Evolutionary conservation across 2,888 invertebrate species (phyloP).

Genomic region (Lasioglossum vierecki): DNA sequence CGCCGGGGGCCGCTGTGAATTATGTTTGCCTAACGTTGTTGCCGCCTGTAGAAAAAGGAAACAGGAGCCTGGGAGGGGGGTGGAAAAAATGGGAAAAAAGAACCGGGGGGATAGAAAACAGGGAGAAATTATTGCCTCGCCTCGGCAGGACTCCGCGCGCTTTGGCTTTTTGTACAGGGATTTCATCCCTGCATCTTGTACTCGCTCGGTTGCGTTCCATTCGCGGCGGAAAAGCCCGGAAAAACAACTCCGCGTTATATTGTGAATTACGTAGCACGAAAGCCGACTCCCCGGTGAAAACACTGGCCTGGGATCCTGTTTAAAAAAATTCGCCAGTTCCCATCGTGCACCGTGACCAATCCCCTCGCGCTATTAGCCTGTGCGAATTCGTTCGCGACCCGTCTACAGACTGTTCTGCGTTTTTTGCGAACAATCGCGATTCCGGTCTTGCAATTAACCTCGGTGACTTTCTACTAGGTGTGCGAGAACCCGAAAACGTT

Average conservation of each 20-base stretch:
- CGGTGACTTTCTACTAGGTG: neutral
- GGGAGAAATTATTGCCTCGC: neutral
- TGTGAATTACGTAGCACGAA: conserved; percentile 2
- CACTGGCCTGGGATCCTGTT: neutral
- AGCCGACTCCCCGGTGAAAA: neutral
- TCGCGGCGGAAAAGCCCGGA: conserved; percentile 9
- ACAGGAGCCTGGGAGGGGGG: neutral
- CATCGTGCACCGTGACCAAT: neutral
- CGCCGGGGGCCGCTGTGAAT: conserved; percentile 2
- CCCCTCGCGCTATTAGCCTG: neutral
- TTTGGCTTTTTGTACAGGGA: conserved; percentile 2
- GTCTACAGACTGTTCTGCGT: neutral
- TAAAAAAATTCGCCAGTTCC: neutral
- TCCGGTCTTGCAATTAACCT: neutral
- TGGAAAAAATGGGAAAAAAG: neutral
- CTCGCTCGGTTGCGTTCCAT: conserved; percentile 7
- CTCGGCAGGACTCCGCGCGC: neutral
- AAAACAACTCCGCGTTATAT: conserved; percentile 12
- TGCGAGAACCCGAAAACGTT: neutral
- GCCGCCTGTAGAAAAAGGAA: neutral
- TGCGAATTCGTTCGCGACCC: neutral
- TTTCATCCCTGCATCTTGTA: neutral
- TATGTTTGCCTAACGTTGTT: conserved; percentile 9
- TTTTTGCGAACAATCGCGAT: neutral
- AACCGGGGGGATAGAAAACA: neutral